Percentiles rank a stretch among this genome's conserved stretches.
phyloP scores from a whole-genome alignment of 2,113 vertebrate species.

The Leptocoma aspasia region DNA sequence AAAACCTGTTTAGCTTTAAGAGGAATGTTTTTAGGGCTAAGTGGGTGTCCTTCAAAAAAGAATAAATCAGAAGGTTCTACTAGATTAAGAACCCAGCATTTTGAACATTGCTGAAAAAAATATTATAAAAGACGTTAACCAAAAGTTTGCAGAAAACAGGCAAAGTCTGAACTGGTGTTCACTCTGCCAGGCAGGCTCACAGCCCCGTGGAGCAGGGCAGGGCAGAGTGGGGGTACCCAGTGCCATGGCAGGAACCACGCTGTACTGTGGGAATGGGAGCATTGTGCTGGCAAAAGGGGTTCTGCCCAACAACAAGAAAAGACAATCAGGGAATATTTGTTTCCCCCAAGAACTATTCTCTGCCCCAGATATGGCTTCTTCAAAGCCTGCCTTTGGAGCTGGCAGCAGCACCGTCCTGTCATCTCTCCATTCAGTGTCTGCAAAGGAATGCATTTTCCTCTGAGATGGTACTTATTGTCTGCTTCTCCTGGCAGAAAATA shows the following conservation, averaged over 20 bases:
- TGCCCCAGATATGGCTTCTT: neutral
- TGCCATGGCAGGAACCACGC: accelerated
- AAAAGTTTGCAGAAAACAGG: neutral
- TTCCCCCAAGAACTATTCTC: neutral
- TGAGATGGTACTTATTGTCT: neutral
- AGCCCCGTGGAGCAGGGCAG: neutral
- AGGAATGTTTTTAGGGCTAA: neutral
- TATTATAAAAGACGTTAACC: neutral
- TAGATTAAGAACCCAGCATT: neutral
- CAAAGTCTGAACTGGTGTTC: accelerated
- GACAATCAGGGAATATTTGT: neutral
- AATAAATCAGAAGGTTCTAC: neutral
- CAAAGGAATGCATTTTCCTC: neutral
- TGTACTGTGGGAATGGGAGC: neutral
- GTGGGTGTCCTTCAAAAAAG: neutral
- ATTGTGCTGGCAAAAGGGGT: neutral
- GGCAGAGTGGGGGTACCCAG: neutral
- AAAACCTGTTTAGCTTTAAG: neutral
- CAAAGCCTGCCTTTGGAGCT: neutral
- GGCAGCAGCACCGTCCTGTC: neutral
- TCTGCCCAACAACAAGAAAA: neutral
- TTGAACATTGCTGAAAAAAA: neutral
- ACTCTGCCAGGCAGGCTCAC: neutral
- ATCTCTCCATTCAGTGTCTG: neutral
- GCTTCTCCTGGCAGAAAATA: neutral